These are phyloP conservation scores for Pandemis heparana DNA, from an alignment of 2,888 invertebrate species.

Conservation along the genomic window DNA sequence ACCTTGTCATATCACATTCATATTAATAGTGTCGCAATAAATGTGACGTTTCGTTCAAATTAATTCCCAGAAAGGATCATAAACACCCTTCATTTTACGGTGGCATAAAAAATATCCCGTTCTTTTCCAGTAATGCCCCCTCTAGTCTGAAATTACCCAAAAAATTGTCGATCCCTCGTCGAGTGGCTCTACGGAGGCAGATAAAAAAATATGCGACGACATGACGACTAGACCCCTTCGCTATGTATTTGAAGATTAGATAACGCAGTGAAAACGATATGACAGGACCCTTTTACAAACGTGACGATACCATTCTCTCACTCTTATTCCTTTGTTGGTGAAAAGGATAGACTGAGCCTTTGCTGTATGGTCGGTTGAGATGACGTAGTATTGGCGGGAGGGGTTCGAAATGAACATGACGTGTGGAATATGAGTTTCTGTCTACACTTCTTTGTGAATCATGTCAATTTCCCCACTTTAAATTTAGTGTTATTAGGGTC, in stretches of 20 bases:
- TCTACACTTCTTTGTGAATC: slow-evolving; percentile 22
- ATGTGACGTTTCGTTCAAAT: slow-evolving; percentile 29
- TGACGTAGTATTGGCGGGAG: neutral
- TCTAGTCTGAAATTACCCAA: slow-evolving; percentile 62
- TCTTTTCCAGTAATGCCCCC: slow-evolving; percentile 55
- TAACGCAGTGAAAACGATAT: slow-evolving; percentile 50
- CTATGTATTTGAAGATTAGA: slow-evolving; percentile 63
- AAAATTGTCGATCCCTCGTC: slow-evolving; percentile 58
- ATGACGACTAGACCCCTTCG: slow-evolving; percentile 56
- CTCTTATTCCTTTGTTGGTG: slow-evolving; percentile 6
- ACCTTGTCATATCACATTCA: slow-evolving; percentile 20
- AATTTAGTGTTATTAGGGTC: slow-evolving; percentile 21
- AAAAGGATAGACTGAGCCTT: slow-evolving; percentile 14
- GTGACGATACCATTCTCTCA: slow-evolving; percentile 22
- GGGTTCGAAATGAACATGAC: slow-evolving; percentile 33
- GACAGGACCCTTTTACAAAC: slow-evolving; percentile 39
- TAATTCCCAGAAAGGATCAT: slow-evolving; percentile 32
- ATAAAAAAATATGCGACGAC: slow-evolving; percentile 70
- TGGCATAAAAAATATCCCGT: slow-evolving; percentile 53
- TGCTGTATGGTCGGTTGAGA: neutral
- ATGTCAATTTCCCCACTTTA: slow-evolving; percentile 25
- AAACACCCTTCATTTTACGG: slow-evolving; percentile 36
- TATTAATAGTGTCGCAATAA: slow-evolving; percentile 33
- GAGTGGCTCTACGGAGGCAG: slow-evolving; percentile 56
- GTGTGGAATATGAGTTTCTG: slow-evolving; percentile 38